These are phyloP conservation scores for Metellina segmentata DNA, from an alignment of 2,888 invertebrate species.

Conservation along the genomic window DNA sequence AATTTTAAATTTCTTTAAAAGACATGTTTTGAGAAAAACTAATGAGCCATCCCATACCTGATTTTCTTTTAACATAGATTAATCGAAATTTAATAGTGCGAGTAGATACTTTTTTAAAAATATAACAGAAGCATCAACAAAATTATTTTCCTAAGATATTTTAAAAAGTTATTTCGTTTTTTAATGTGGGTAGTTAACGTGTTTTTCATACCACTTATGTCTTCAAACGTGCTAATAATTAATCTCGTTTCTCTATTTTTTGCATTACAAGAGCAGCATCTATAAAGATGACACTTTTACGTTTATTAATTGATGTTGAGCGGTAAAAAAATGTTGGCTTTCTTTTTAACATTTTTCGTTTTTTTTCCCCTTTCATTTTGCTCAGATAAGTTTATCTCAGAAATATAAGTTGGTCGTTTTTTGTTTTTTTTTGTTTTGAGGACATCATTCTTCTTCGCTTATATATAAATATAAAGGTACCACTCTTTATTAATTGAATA, in stretches of 20 bases:
- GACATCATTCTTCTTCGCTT: background rate
- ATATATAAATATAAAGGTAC: background rate
- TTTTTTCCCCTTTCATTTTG: background rate
- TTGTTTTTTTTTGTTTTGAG: background rate
- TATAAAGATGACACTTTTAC: constrained; percentile 56
- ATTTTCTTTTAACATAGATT: constrained; percentile 45
- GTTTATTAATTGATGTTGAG: constrained; percentile 65
- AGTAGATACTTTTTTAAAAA: constrained; percentile 14
- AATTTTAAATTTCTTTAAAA: background rate
- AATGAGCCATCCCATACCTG: background rate
- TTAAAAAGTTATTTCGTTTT: constrained; percentile 19
- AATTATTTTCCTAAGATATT: background rate
- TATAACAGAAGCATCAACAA: background rate
- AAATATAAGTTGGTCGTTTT: background rate
- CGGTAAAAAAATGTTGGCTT: constrained; percentile 26
- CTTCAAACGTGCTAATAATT: constrained; percentile 35
- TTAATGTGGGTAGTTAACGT: constrained; percentile 3
- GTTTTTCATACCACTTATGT: constrained; percentile 29
- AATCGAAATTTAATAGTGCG: constrained; percentile 37
- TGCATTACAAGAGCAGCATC: background rate
- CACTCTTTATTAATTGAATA: background rate
- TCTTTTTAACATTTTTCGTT: constrained; percentile 1
- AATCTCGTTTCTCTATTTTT: constrained; percentile 56
- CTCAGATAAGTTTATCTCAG: background rate
- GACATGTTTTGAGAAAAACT: background rate